Evolutionary conservation across 2,113 vertebrate genomes (phyloP).

Genomic region (Oryzias woworae): DNA sequence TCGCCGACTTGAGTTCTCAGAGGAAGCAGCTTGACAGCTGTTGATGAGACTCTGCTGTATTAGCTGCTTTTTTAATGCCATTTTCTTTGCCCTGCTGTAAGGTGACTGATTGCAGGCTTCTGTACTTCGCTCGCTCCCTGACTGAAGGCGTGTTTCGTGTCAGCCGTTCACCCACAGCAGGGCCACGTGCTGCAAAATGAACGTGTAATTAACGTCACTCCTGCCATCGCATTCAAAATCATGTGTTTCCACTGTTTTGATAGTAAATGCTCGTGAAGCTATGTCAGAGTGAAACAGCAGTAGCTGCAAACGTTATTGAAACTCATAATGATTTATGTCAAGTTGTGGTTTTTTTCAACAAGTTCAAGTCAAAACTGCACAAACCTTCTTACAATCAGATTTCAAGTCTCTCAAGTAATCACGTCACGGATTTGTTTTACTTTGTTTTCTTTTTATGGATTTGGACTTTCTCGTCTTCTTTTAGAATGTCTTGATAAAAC

Average conservation of each 20-base stretch:
- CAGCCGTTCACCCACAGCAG: slow-evolving; percentile 22
- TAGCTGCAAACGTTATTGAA: slow-evolving; percentile 13
- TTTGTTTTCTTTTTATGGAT: slow-evolving; percentile 9
- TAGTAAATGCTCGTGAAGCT: slow-evolving; percentile 53
- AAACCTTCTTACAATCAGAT: slow-evolving; percentile 8
- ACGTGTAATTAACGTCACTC: slow-evolving; percentile 53
- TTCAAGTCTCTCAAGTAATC: neutral
- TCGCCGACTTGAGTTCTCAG: slow-evolving; percentile 7
- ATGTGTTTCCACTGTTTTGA: slow-evolving; percentile 46
- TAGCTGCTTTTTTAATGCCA: slow-evolving; percentile 26
- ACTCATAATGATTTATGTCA: neutral
- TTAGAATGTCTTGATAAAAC: neutral
- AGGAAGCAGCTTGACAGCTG: slow-evolving; percentile 18
- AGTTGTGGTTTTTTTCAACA: slow-evolving; percentile 7
- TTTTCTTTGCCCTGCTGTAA: slow-evolving; percentile 19
- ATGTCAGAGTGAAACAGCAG: slow-evolving; percentile 34
- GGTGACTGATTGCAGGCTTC: slow-evolving; percentile 31
- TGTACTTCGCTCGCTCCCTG: slow-evolving; percentile 14
- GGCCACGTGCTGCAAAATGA: slow-evolving; percentile 54
- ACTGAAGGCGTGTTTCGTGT: slow-evolving; percentile 28
- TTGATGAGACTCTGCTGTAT: slow-evolving; percentile 17
- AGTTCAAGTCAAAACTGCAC: slow-evolving; percentile 6
- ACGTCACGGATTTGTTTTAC: slow-evolving; percentile 16
- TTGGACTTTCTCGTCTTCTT: slow-evolving; percentile 14
- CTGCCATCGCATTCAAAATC: slow-evolving; percentile 44